Base-by-base conservation (phyloP, 2,888 invertebrate genomes). In the Phortica okadai region DNA sequence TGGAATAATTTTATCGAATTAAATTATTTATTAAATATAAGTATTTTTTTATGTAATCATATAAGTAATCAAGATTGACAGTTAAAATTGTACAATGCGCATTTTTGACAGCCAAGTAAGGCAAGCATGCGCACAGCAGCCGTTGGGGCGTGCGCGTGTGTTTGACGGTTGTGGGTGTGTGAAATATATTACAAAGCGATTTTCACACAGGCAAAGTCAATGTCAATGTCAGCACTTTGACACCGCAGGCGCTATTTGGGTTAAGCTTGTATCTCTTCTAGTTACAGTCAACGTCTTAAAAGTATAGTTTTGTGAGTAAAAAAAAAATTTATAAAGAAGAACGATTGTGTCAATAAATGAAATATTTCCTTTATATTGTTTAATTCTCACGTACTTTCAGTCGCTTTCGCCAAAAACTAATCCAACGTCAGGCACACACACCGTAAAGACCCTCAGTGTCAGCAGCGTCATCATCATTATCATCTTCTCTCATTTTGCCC, bases 381-480 rank as follows among this genome's bases (percentile, higher is more conserved):
- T 54, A 10, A 44, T 72, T 72, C 70, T 72, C 70, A 72, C 70
- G 70, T 54, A 70, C 54, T 70, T 54, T 16, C 8, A 33, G 70
- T 56, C 54, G 54, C 33, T 72, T 56, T 25, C 33, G 41, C 44
- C 42, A 67, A n/a, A 14, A 8, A 50, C 50, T 33, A 33, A 33
- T 7, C 25, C 8, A 16, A 21, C 21, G 21, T 1, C 16, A 33
- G 11, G 54, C 70, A 54, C 33, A 72, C 54, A 1, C 33, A 56
- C 54, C 25, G 14, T 54, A 56, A 72, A 69, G 42, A 70, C 25
- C 50, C 50, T 50, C 14, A 14, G 50, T 50, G 2, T 11, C 66
- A 66, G 33, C 33, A 66, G 14, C 66, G 42, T 44, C 67, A 66
- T 42, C 62, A 25, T 62, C 62, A 62, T 62, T 11, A 62, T 33